Evolutionary conservation across 2,888 invertebrate species (phyloP).

Genomic region (Antitype chi): DNA sequence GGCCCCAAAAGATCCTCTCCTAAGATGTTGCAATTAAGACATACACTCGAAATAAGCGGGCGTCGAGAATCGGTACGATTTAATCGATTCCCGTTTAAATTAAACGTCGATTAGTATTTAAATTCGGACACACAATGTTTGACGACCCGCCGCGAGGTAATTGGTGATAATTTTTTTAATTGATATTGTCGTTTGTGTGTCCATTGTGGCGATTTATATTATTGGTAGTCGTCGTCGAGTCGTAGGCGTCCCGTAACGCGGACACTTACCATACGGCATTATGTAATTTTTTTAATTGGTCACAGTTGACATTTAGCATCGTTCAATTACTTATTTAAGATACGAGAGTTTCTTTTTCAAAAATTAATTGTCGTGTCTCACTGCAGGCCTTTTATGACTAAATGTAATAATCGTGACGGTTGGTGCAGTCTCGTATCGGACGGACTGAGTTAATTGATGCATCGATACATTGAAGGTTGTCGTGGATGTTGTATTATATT

Average conservation of each 20-base stretch:
- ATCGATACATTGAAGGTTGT: conserved; percentile 61
- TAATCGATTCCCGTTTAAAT: conserved; percentile 80
- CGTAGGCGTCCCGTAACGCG: conserved; percentile 60
- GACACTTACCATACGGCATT: conserved; percentile 55
- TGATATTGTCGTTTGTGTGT: conserved; percentile 74
- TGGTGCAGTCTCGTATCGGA: conserved; percentile 62
- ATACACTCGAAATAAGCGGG: conserved; percentile 79
- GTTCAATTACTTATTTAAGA: conserved; percentile 73
- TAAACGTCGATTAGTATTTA: conserved; percentile 82
- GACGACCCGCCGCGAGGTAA: conserved; percentile 82
- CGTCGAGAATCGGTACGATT: conserved; percentile 77
- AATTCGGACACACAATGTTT: conserved; percentile 80
- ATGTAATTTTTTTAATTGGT: conserved; percentile 73
- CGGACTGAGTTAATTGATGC: conserved; percentile 64
- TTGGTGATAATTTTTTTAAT: conserved; percentile 86
- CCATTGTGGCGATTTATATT: conserved; percentile 73
- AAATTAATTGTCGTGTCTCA: conserved; percentile 69
- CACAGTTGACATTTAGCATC: conserved; percentile 74
- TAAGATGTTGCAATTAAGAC: conserved; percentile 82
- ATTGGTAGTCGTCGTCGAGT: conserved; percentile 57
- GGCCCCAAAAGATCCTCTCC: conserved; percentile 69
- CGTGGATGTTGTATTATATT: conserved; percentile 50
- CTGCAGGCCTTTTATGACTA: conserved; percentile 68
- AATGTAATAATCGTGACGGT: conserved; percentile 67
- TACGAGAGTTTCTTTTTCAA: conserved; percentile 65